Conservation (phyloP, 2,888 invertebrate species). For the Rhodophaea formosa region DNA sequence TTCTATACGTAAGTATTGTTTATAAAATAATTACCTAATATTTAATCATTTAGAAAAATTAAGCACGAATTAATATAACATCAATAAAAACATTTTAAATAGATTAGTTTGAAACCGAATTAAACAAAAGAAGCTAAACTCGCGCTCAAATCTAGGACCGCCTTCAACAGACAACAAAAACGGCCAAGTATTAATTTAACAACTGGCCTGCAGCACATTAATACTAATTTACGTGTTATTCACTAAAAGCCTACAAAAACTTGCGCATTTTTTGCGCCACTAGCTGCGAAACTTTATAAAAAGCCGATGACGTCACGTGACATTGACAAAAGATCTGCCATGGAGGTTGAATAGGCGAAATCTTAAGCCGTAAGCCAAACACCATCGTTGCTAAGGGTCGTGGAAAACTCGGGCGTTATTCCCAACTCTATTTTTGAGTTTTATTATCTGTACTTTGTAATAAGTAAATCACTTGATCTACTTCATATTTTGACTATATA, state of each 20-base stretch:
- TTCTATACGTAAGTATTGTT: too few relatives aligned
- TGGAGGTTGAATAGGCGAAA: slow-evolving; percentile 16
- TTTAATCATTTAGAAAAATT: too few relatives aligned
- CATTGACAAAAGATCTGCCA: slow-evolving; percentile 29
- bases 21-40: too few relatives aligned
- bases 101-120: too few relatives aligned
- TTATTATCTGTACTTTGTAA: too few relatives aligned
- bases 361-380: background rate
- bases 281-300: slow-evolving; percentile 10
- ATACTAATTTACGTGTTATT: slow-evolving; percentile 16
- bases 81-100: too few relatives aligned
- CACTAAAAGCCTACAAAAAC: slow-evolving; percentile 13
- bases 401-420: too few relatives aligned
- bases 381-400: too few relatives aligned
- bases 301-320: slow-evolving; percentile 25
- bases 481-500: too few relatives aligned
- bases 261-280: slow-evolving; percentile 11
- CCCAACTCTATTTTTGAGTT: too few relatives aligned
- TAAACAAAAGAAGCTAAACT: background rate
- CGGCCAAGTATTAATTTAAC: background rate
- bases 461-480: too few relatives aligned
- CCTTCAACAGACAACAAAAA: background rate
- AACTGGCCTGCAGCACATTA: slow-evolving; percentile 5
- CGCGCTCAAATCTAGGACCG: background rate
- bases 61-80: too few relatives aligned